Percentiles rank a stretch among this genome's conserved stretches.
phyloP scores from a whole-genome alignment of 1,140 invertebrate genomes.

The Drosophila saltans region DNA sequence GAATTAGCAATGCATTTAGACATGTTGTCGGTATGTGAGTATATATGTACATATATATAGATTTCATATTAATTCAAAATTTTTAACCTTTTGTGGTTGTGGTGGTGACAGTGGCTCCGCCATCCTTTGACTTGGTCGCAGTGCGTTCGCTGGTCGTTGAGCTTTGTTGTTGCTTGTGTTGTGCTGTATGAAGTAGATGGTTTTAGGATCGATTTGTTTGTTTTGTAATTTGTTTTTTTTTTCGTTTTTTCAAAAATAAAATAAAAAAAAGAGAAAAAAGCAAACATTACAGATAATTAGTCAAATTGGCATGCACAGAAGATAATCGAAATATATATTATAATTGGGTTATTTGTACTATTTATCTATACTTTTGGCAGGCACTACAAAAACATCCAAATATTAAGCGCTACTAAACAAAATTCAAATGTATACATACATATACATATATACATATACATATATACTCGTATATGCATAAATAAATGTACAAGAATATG shows the following conservation, averaged over 20 bases:
- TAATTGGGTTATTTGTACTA: slow-evolving; percentile 17
- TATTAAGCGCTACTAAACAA: slow-evolving; percentile 10
- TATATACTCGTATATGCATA: neutral
- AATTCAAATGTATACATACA: slow-evolving; percentile 3
- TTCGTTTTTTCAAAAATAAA: slow-evolving; percentile 26
- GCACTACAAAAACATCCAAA: slow-evolving; percentile 9
- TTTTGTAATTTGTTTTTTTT: slow-evolving; percentile 29
- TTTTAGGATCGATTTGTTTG: slow-evolving; percentile 58
- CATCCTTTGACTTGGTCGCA: slow-evolving; percentile 79
- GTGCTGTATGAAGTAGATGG: slow-evolving; percentile 71
- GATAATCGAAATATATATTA: slow-evolving; percentile 11
- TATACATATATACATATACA: neutral
- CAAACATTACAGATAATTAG: slow-evolving; percentile 68
- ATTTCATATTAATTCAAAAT: neutral
- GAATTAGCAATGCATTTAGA: slow-evolving; percentile 73
- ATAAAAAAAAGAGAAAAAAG: slow-evolving; percentile 51
- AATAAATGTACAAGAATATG: neutral
- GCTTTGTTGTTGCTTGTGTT: slow-evolving; percentile 77
- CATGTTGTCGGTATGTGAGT: neutral
- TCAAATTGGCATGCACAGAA: slow-evolving; percentile 59
- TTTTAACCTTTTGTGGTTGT: slow-evolving; percentile 79
- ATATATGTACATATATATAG: no score
- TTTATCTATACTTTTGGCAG: neutral
- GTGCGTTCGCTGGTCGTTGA: slow-evolving; percentile 80
- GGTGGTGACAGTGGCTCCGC: slow-evolving; percentile 80